Evolutionary conservation across 2,888 invertebrate genomes (phyloP), one percentile per base, ranked within the genome.

Genomic region (Colletes collaris): DNA sequence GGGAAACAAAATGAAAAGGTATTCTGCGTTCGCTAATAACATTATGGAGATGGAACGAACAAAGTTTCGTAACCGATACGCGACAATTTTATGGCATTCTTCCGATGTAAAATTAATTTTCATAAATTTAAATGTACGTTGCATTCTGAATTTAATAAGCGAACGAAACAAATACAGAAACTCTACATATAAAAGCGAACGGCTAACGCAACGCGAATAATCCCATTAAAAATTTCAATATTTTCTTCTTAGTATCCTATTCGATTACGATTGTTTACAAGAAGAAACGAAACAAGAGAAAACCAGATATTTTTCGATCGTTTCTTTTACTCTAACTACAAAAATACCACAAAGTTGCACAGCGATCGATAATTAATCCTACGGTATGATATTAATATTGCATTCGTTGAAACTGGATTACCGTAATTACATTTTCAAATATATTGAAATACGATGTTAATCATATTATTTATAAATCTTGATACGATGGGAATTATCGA

Each of bases 361-460:
- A 46, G 44, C 44, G 2, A 10, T 46, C 10, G 44, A 10, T 2
- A 2, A 46, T 46, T 8, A 46, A 46, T 46, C 10, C 8, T 8
- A 8, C 44, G 44, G 6, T 40, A 46, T 8, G 44, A 2, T 46
- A 46, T 53, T 53, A 53, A 53, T 8, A 35, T 50, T 19, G 19
- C 44, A 35, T 19, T 56, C 35, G 16, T 19, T 13, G 69, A 52
- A 37, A 46, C 19, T 16, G 8, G 11, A 46, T 19, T 44, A 5
- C 16, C 11, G 7, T 40, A 40, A 71, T 58, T 19, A 49, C 49
- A 49, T 49, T 56, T 27, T 5, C 3, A 71, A 44, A 7, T 11
- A 40, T 27, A 65, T 66, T 56, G 13, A 5, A 44, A 66, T 58
- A 52, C 50, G 27, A 52, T 50, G 40, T 40, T 60, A 69, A 69